Evolutionary conservation across 2,797 vertebrate species (phyloP), one percentile per base, ranked within the genome.

Genomic region (Champsocephalus gunnari): DNA sequence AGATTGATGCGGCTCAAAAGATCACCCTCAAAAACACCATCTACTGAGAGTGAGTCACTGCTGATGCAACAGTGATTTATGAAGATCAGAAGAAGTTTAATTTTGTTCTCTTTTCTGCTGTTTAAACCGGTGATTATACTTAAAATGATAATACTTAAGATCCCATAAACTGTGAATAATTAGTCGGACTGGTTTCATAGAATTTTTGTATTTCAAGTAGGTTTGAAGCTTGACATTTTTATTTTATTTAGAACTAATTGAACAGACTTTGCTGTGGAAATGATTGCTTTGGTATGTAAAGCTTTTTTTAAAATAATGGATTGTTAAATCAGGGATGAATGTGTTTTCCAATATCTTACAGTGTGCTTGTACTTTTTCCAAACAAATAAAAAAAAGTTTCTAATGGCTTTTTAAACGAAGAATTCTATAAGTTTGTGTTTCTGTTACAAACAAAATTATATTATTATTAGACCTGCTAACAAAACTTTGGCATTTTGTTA

Each of bases 11-110:
- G 0, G 55, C 86, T 71, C 96, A 97, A 76, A 94, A 77, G 56
- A 93, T 99, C 68, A 92, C 92, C 77, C 92, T 99, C 73, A 93
- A 90, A 85, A 95, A 97, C 81, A 94, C 87, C 43, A 72, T 41
- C 68, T 97, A 94, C 86, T 95, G 78, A 95, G 57, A 48, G 19
- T 12, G 17, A 10, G 7, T 38, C 11, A 10, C 55, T 24, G 21
- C 47, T 57, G 28, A 75, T 65, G 13, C n/a, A 62, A 11, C 21
- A 58, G 38, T 51, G 5, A 74, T 9, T 45, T 17, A 56, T 48
- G 19, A 60, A 24, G 41, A 70, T 53, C 48, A 67, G 48, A 60
- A 75, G 2, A 60, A 1, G n/a, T 13, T 53, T 21, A 9, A 14
- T 1, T 38, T 32, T 66, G 62, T 57, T 63, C 12, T 32, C 1